phyloP scores from a whole-genome alignment of 2,113 vertebrate genomes.

The Lethenteron reissneri region DNA sequence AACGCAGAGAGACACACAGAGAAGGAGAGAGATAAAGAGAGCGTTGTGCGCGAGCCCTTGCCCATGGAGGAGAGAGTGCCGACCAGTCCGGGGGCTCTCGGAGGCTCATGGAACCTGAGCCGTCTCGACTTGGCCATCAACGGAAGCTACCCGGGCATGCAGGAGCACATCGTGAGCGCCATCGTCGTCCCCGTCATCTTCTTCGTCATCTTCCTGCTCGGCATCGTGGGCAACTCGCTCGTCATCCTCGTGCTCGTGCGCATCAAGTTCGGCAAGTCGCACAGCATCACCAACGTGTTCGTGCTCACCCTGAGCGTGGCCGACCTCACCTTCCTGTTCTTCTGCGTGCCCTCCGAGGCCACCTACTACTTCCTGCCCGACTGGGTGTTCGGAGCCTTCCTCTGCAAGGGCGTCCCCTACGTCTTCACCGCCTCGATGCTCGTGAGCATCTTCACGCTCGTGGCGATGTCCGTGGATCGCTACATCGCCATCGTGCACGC shows the following conservation, averaged over 20 bases:
- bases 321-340: slow-evolving; percentile 7
- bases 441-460: slow-evolving; percentile 8
- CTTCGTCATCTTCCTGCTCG: slow-evolving; percentile 1
- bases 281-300: slow-evolving; percentile 1
- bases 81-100: too few relatives aligned
- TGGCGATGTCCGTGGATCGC: slow-evolving; percentile 6
- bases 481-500: slow-evolving; percentile 5
- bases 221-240: slow-evolving; percentile 6
- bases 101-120: too few relatives aligned
- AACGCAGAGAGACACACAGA: too few relatives aligned
- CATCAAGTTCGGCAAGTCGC: not conserved
- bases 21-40: too few relatives aligned
- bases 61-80: too few relatives aligned
- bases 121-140: too few relatives aligned
- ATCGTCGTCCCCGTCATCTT: slow-evolving; percentile 6
- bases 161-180: not conserved
- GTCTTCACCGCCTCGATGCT: slow-evolving; percentile 2
- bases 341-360: slow-evolving; percentile 8
- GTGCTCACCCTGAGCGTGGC: slow-evolving; percentile 7
- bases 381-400: slow-evolving; percentile 5
- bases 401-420: slow-evolving; percentile 8
- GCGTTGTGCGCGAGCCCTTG: too few relatives aligned
- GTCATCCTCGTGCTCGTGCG: not conserved
- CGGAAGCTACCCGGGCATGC: too few relatives aligned
- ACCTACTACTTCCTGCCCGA: slow-evolving; percentile 6